Base-by-base conservation (phyloP, 2,888 invertebrate species). In the Polyploca ridens region DNA sequence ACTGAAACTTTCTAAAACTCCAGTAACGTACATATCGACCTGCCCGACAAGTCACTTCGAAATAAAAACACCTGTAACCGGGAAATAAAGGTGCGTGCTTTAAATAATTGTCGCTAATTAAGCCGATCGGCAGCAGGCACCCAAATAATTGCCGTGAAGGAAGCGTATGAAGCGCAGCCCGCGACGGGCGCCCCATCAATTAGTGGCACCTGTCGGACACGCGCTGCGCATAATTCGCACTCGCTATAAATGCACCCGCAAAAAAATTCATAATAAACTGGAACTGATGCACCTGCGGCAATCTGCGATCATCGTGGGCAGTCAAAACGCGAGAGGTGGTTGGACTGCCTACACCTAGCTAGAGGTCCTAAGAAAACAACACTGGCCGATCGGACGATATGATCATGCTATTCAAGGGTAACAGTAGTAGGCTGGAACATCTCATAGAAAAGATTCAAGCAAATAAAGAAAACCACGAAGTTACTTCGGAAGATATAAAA, bases 391-490 rank as follows among this genome's bases (percentile, higher is more conserved):
- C 74, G 67, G 74, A 70, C 84, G 91, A 84, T 83, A 94, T 94
- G 94, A 94, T 94, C 90, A 97, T 97, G 97, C 94, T 97, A 89
- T 97, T 97, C 95, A 97, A 97, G 87, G 97, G 97, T 72, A 97
- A 97, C 90, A 97, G 97, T 94, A 96, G 96, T 86, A 95, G 97
- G 80, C 93, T 98, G 86, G 97, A 97, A 90, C 96, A 97, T 85
- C 95, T 98, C 78, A 98, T 98, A 76, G 97, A 97, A 89, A 97
- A 97, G 93, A 97, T 98, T 78, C 97, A 97, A 87, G 97, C 97
- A 6, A 97, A 96, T 81, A 97, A 97, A 93, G 97, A 97, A 86
- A 96, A 96, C 76, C 95, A 94, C 91, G 94, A 94, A 82, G 93
- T 93, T 64, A 90, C 87, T 13, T 81, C 94, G 5, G 94, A 94